These are phyloP conservation scores for Glaucidium brasilianum DNA, from an alignment of 2,113 vertebrate species.

Conservation along the genomic window DNA sequence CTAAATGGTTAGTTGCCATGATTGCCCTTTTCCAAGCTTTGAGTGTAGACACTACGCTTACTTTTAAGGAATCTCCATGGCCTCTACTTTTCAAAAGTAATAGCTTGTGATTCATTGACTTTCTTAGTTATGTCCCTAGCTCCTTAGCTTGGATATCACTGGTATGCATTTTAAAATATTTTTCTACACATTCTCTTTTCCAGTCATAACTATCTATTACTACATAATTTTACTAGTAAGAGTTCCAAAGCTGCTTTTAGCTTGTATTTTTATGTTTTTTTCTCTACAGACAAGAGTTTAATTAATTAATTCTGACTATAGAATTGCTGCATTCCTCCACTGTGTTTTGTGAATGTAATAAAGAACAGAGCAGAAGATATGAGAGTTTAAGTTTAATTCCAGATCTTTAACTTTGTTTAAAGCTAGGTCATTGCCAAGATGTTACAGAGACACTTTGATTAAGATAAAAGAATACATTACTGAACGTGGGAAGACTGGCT, in stretches of 20 bases:
- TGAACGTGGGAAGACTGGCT: neutral
- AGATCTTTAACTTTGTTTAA: neutral
- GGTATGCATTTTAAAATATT: neutral
- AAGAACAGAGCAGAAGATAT: neutral
- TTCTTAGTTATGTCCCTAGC: neutral
- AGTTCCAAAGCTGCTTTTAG: neutral
- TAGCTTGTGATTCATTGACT: neutral
- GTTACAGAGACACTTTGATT: neutral
- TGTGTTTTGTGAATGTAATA: neutral
- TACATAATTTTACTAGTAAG: neutral
- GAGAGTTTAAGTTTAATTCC: neutral
- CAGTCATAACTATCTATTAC: neutral
- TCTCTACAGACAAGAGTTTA: neutral
- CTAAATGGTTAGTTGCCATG: neutral
- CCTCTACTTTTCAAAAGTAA: neutral
- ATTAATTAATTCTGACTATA: neutral
- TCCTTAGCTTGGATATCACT: neutral
- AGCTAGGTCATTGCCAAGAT: neutral
- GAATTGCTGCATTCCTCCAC: neutral
- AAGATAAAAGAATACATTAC: neutral
- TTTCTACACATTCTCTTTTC: neutral
- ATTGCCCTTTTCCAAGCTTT: neutral
- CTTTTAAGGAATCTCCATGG: neutral
- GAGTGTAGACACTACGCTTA: neutral
- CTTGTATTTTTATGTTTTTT: neutral